These are phyloP conservation scores for Eupelmus urozonus DNA, from an alignment of 2,888 invertebrate genomes.

Conservation along the genomic window DNA sequence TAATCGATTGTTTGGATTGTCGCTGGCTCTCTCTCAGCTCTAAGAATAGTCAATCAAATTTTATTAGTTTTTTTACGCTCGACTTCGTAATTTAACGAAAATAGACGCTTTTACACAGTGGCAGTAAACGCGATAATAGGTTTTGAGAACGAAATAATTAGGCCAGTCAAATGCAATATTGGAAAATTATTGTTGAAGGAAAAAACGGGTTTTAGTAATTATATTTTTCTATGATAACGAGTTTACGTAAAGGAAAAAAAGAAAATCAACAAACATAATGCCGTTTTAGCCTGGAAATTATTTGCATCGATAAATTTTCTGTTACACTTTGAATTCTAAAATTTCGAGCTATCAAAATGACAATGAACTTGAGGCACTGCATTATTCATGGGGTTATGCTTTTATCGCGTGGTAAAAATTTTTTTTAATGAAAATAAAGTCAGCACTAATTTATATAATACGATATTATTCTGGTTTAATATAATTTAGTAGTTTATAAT, in stretches of 20 bases:
- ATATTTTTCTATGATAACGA: conserved; percentile 6
- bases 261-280: background rate
- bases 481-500: too few relatives aligned
- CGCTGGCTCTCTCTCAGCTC: background rate
- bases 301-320: background rate
- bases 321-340: background rate
- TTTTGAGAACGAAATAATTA: conserved; percentile 13
- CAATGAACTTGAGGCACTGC: too few relatives aligned
- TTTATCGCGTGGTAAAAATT: too few relatives aligned
- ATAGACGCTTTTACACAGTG: too few relatives aligned
- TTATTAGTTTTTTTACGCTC: too few relatives aligned
- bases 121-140: too few relatives aligned
- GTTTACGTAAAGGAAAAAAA: background rate
- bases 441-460: too few relatives aligned
- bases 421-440: too few relatives aligned
- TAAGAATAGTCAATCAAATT: background rate
- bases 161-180: conserved; percentile 3
- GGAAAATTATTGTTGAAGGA: conserved; percentile 12
- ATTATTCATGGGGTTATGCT: too few relatives aligned
- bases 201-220: conserved; percentile 1
- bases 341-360: background rate
- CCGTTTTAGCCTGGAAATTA: too few relatives aligned
- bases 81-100: too few relatives aligned
- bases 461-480: too few relatives aligned
- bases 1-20: background rate